Conservation (phyloP, 2,113 vertebrate genomes). For the Todiramphus chloris region DNA sequence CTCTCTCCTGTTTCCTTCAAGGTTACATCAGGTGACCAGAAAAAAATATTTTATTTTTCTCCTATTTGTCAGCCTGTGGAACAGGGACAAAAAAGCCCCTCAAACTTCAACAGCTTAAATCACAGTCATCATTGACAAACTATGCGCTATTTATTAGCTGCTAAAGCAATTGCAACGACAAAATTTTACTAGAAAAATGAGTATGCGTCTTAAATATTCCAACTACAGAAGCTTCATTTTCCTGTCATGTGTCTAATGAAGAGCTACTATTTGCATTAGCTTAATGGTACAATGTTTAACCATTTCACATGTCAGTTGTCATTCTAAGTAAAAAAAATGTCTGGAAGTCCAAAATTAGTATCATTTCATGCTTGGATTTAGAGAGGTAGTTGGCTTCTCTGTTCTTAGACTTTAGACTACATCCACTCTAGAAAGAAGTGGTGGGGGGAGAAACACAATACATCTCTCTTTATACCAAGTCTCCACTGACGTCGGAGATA, state of each 20-base stretch:
- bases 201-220: background rate
- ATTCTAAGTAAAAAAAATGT: background rate
- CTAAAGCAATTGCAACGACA: background rate
- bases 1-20: background rate
- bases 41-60: background rate
- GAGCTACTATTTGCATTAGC: background rate
- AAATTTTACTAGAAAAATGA: background rate
- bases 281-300: background rate
- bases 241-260: background rate
- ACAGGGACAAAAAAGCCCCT: background rate
- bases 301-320: background rate
- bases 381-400: background rate
- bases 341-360: background rate
- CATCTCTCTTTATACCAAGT: background rate
- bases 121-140: background rate
- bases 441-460: background rate
- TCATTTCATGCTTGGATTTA: background rate
- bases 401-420: background rate
- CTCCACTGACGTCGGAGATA: background rate
- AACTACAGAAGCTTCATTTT: background rate
- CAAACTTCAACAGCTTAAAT: background rate
- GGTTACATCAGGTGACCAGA: background rate
- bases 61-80: background rate
- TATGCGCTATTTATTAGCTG: background rate
- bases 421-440: background rate